Conservation (phyloP, 2,888 invertebrate species). For the Tyria jacobaeae region DNA sequence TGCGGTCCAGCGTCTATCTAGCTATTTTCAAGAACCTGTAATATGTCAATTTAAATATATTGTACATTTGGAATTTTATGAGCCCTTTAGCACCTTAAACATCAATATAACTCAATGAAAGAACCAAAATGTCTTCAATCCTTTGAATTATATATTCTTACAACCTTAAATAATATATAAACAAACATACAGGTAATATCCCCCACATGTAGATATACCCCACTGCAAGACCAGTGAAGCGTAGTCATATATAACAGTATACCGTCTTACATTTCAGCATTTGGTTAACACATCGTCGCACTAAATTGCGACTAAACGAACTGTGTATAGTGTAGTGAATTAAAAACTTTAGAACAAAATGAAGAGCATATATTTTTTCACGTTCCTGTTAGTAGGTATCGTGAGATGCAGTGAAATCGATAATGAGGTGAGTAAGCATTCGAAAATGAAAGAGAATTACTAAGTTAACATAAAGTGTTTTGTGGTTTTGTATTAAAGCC, state of each 20-base stretch:
- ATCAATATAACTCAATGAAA: no score
- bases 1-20: no score
- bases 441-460: neutral
- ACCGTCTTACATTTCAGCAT: constrained; percentile 67
- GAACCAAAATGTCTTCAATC: no score
- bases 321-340: constrained; percentile 74
- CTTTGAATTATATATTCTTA: neutral
- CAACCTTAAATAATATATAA: constrained; percentile 5
- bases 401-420: constrained; percentile 73
- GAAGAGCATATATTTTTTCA: constrained; percentile 71
- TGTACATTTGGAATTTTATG: no score
- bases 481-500: no score
- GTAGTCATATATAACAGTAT: constrained; percentile 76
- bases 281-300: constrained; percentile 61
- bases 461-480: no score
- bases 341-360: constrained; percentile 61
- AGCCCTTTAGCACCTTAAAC: no score
- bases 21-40: no score
- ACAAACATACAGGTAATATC: constrained; percentile 22
- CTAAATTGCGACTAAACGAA: constrained; percentile 27
- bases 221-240: constrained; percentile 68
- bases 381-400: constrained; percentile 76
- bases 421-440: constrained; percentile 67
- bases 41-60: no score
- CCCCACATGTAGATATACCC: constrained; percentile 68